Percentiles rank a stretch among this genome's conserved stretches.
These are phyloP conservation scores for Neosilurus hyrtlii DNA, from an alignment of 2,797 vertebrate genomes.

Conservation along the genomic window DNA sequence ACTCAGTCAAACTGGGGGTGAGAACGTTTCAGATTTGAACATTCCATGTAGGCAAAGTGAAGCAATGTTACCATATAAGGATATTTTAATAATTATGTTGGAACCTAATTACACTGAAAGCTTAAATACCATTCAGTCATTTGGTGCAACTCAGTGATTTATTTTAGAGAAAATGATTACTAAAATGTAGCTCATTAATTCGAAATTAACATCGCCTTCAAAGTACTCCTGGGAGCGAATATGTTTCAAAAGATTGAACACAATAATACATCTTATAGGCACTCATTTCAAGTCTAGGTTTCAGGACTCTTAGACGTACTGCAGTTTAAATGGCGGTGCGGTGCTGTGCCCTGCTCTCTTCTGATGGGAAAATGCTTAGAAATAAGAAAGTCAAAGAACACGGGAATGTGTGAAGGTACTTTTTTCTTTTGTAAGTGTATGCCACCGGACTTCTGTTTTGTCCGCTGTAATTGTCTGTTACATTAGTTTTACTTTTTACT, in stretches of 20 bases:
- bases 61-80: slow-evolving; percentile 45
- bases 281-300: slow-evolving; percentile 9
- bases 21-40: slow-evolving; percentile 2
- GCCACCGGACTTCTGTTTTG: no score
- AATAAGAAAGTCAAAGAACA: background rate
- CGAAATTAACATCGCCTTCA: slow-evolving; percentile 6
- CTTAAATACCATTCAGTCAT: slow-evolving; percentile 15
- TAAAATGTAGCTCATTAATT: slow-evolving; percentile 10
- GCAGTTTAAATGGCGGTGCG: background rate
- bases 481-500: no score
- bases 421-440: no score
- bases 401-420: background rate
- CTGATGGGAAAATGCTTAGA: slow-evolving; percentile 15
- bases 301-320: background rate
- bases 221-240: background rate
- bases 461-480: no score
- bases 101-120: background rate
- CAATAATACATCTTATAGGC: background rate
- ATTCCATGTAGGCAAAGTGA: slow-evolving; percentile 18
- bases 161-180: slow-evolving; percentile 2
- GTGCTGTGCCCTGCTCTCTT: slow-evolving; percentile 15
- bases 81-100: slow-evolving; percentile 20
- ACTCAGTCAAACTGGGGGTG: slow-evolving; percentile 19
- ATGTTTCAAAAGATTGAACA: slow-evolving; percentile 1
- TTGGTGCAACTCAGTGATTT: slow-evolving; percentile 9